phyloP scores from a whole-genome alignment of 2,888 invertebrate genomes.

The Hartigia nigra region DNA sequence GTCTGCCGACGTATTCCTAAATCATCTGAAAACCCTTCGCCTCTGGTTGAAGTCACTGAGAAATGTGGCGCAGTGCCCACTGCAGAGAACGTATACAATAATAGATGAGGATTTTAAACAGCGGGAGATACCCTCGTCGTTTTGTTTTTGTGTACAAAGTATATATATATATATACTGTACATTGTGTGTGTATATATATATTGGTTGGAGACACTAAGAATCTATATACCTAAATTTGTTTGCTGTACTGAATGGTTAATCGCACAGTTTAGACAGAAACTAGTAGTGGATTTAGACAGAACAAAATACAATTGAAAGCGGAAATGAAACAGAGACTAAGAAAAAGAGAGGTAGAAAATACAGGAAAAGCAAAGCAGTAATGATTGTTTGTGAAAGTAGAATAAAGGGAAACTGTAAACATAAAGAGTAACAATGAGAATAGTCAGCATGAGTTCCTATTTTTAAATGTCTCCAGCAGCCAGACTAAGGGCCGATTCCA shows the following conservation, averaged over 20 bases:
- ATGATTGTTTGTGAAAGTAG: not conserved
- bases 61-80: not conserved
- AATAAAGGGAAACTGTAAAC: not conserved
- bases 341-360: not conserved
- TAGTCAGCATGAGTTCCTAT: not conserved
- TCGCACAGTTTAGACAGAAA: not conserved
- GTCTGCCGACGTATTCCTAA: not conserved
- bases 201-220: not conserved
- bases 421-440: not conserved
- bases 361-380: not conserved
- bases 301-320: not conserved
- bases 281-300: not conserved
- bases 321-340: not conserved
- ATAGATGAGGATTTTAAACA: not conserved
- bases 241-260: not conserved
- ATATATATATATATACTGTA: not conserved
- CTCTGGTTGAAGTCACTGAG: not conserved
- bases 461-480: not conserved
- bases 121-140: not conserved
- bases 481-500: no score
- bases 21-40: not conserved
- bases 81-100: constrained; percentile 17
- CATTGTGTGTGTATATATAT: not conserved
- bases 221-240: not conserved
- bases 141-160: not conserved